Base-by-base conservation (phyloP, 2,888 invertebrate species). In the Eucera pruinosa region DNA sequence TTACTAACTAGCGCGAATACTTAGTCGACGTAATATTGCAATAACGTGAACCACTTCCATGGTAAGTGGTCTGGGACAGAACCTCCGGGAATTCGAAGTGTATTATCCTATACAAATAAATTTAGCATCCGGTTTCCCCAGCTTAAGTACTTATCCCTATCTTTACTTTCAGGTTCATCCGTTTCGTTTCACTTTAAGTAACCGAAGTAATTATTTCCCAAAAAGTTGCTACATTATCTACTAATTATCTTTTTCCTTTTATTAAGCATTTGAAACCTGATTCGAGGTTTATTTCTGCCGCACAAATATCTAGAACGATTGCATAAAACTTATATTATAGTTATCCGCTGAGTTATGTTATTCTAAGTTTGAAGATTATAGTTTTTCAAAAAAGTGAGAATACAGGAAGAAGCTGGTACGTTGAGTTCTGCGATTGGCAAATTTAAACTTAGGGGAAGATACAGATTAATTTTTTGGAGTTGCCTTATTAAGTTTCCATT, bases 11-110 rank as follows among this genome's bases (percentile, higher is more conserved):
- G 36, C 25, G 48, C 48, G 18, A 48, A 61, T 23, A 48, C 25
- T 62, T 62, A 62, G 36, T 39, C 48, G 36, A 27, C 33, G 62
- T 36, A 50, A 62, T 62, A 50, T 62, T 25, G 36, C 48, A 13
- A 48, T 48, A 62, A 47, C 45, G 18, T 62, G 61, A 48, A 36
- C n/a, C n/a, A n/a, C 36, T 48, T 48, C n/a, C 45, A 11, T 23
- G 47, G 47, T 36, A 48, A 61, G 48, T 39, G 36, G 48, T 5
- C 25, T 25, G 48, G 7, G 25, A 50, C 25, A 62, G 11, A 7
- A 18, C 48, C 33, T 25, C 47, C 6, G 48, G 33, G 48, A 62
- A 48, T 48, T 48, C 36, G n/a, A 48, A 48, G 33, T 47, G 25
- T 61, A 48, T 48, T 33, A 61, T 61, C 20, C 47, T 23, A 23